phyloP scores from a whole-genome alignment of 2,888 invertebrate genomes.

The Eupsilia transversa region DNA sequence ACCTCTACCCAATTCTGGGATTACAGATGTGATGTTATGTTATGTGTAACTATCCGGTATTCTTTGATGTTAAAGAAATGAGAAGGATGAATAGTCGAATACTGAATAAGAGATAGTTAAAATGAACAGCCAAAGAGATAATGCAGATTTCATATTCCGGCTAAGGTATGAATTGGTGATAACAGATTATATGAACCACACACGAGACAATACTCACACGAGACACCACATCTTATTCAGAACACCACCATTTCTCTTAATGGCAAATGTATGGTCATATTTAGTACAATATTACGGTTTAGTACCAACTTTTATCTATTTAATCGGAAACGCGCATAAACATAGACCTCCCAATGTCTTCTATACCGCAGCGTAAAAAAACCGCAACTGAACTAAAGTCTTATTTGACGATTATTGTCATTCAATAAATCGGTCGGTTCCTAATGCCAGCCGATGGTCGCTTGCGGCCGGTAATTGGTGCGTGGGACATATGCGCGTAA shows the following conservation, averaged over 20 bases:
- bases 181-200: neutral
- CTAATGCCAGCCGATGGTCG: constrained; percentile 21
- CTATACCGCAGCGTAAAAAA: constrained; percentile 53
- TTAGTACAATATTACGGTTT: too few relatives aligned
- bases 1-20: neutral
- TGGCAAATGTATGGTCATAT: neutral
- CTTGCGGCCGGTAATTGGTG: constrained; percentile 51
- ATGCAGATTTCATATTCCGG: neutral
- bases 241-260: neutral
- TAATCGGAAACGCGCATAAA: neutral
- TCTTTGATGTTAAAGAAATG: neutral
- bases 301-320: neutral
- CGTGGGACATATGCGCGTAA: constrained; percentile 75
- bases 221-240: neutral
- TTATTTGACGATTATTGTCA: constrained; percentile 64
- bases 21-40: neutral
- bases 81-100: neutral
- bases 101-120: neutral
- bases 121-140: neutral
- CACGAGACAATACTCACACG: neutral
- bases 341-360: constrained; percentile 28
- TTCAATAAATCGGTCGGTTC: constrained; percentile 57
- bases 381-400: constrained; percentile 45
- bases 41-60: neutral
- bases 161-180: neutral